Evolutionary conservation across 2,797 vertebrate species (phyloP).

Genomic region (Notolabrus celidotus): DNA sequence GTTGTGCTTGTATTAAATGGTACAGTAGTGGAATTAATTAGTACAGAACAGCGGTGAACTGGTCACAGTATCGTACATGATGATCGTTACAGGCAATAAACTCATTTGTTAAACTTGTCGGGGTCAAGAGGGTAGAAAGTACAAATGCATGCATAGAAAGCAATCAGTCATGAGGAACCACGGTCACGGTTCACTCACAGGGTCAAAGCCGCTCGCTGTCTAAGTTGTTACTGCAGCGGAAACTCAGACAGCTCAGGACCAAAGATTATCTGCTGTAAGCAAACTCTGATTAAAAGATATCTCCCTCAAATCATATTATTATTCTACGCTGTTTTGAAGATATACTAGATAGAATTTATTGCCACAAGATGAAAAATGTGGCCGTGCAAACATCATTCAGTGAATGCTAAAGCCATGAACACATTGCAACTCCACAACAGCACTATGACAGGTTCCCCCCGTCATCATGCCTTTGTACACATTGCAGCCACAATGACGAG

Average conservation of each 20-base stretch:
- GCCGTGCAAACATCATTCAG: too few species aligned
- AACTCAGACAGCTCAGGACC: background rate
- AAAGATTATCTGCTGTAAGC: constrained; percentile 9
- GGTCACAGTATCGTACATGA: constrained; percentile 22
- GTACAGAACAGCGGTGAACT: constrained; percentile 9
- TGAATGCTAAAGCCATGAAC: too few species aligned
- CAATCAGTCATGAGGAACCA: constrained; percentile 44
- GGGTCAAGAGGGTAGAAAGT: constrained; percentile 32
- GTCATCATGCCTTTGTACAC: too few species aligned
- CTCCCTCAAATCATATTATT: background rate
- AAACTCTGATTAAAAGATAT: background rate
- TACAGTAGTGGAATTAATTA: constrained; percentile 16
- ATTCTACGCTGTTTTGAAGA: background rate
- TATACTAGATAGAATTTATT: background rate
- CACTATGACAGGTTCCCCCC: too few species aligned
- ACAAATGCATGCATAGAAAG: constrained; percentile 19
- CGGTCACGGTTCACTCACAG: constrained; percentile 34
- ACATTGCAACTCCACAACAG: too few species aligned
- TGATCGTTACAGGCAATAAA: constrained; percentile 25
- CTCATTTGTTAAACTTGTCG: constrained; percentile 45
- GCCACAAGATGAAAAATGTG: background rate
- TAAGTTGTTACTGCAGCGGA: constrained; percentile 34
- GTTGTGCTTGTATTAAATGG: constrained; percentile 5
- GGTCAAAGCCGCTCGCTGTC: constrained; percentile 45
- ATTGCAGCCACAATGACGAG: too few species aligned